Evolutionary conservation across 2,797 vertebrate genomes (phyloP).

Genomic region (Staurois parvus): DNA sequence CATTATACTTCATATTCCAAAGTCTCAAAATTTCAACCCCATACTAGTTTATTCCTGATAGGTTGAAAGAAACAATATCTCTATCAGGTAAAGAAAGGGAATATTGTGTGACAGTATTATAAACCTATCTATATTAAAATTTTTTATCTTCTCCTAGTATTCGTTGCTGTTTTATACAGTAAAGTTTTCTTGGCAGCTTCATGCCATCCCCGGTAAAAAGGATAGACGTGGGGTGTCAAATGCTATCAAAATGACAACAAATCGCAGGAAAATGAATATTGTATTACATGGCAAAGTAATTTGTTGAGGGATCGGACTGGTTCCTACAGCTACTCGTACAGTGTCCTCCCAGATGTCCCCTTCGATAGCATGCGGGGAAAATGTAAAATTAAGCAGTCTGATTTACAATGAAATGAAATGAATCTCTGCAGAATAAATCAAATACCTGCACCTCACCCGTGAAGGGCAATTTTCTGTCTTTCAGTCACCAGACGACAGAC

Average conservation of each 20-base stretch:
- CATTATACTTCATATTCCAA: neutral
- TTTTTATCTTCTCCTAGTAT: constrained; percentile 35
- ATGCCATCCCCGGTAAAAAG: constrained; percentile 61
- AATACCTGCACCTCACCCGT: constrained; percentile 72
- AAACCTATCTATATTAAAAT: constrained; percentile 55
- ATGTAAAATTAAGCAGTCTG: constrained; percentile 72
- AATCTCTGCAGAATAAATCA: constrained; percentile 74
- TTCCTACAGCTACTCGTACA: constrained; percentile 63
- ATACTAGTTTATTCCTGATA: neutral
- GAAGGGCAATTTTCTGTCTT: constrained; percentile 72
- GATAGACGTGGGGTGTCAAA: constrained; percentile 62
- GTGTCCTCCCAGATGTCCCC: constrained; percentile 61
- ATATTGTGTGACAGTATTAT: constrained; percentile 20
- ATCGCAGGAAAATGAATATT: constrained; percentile 65
- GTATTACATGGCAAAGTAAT: constrained; percentile 64
- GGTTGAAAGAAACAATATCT: constrained; percentile 28
- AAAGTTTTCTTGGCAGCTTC: constrained; percentile 52
- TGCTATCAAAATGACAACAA: constrained; percentile 63
- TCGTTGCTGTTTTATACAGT: constrained; percentile 52
- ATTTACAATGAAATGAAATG: constrained; percentile 71
- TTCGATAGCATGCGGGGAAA: constrained; percentile 67
- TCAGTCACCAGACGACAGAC: constrained; percentile 65
- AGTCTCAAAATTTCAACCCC: neutral
- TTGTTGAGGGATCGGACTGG: constrained; percentile 53
- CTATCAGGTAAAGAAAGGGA: constrained; percentile 12